Base-by-base conservation (phyloP, 1,140 invertebrate genomes). In the Drosophila tani region DNA sequence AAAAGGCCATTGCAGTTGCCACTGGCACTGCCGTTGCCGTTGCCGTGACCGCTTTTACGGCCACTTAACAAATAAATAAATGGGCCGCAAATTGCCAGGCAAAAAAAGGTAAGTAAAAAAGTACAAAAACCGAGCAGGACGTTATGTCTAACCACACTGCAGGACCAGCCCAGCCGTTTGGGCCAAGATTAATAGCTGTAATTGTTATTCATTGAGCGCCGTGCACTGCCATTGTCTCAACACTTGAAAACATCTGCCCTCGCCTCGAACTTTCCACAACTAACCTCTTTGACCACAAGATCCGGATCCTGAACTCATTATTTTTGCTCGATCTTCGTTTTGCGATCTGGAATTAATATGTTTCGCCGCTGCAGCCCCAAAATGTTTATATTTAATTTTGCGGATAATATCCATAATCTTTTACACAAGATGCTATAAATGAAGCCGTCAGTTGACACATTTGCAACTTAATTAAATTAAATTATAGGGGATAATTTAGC, bases 31-130 rank as follows among this genome's bases (percentile, higher is more conserved):
- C 17, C 32, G 17, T 38, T 50, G 46, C n/a, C 41, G 45, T 49
- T 82, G 81, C 63, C 68, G 67, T 82, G 74, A 80, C 84, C 81
- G 82, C 83, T 90, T 90, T 91, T 90, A 90, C 68, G 85, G 86
- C 81, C 85, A 90, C 85, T 90, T 90, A 90, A 85, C 85, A 90
- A 90, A 90, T 90, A 90, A 82, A 90, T 90, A 90, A 90, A 90
- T 90, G 85, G 82, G 66, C 78, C 67, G 63, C 81, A 88, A 85
- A 84, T 90, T 88, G 81, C 81, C 73, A 53, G 68, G 76, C 68
- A 65, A 75, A 82, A 85, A 57, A 53, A 51, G 43, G 19, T 14
- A 55, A 53, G 51, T n/a, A 12, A 45, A 73, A 68, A 46, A 29
- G 66, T 45, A 38, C 17, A 46, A 74, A 56, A 55, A 60, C 38